Conservation (phyloP, 2,888 invertebrate species). For the Hipparchia sbordonii region DNA sequence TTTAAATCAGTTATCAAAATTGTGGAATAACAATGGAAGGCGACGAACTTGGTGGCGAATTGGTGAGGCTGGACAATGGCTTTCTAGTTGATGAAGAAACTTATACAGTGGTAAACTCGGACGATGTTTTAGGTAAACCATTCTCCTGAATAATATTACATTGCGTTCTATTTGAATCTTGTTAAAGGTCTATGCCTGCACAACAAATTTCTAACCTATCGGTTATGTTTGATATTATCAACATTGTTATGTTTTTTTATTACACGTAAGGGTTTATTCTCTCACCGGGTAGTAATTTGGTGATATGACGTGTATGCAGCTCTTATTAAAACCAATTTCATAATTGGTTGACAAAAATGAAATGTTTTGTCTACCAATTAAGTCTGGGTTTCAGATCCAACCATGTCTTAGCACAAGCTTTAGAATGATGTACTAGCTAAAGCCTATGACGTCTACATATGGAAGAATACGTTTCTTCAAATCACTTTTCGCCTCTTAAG, state of each 20-base stretch:
- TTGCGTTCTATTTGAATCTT: neutral
- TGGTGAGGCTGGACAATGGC: slow-evolving; percentile 69
- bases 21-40: slow-evolving; percentile 73
- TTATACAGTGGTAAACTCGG: slow-evolving; percentile 69
- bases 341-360: too few relatives aligned
- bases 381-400: too few relatives aligned
- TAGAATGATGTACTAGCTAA: too few relatives aligned
- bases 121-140: slow-evolving; percentile 70
- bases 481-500: too few relatives aligned
- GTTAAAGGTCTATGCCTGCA: neutral
- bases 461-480: too few relatives aligned
- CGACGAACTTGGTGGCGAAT: slow-evolving; percentile 84
- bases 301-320: too few relatives aligned
- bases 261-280: too few relatives aligned
- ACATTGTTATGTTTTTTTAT: too few relatives aligned
- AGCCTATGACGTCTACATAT: neutral
- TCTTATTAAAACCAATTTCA: too few relatives aligned
- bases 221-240: neutral
- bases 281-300: too few relatives aligned
- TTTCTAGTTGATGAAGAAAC: slow-evolving; percentile 75
- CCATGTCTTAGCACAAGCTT: too few relatives aligned
- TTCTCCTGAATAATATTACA: neutral
- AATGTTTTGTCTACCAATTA: too few relatives aligned
- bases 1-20: neutral
- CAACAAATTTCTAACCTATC: neutral